Evolutionary conservation across 1,140 invertebrate genomes (phyloP).

Genomic region (Bombus fervidus): DNA sequence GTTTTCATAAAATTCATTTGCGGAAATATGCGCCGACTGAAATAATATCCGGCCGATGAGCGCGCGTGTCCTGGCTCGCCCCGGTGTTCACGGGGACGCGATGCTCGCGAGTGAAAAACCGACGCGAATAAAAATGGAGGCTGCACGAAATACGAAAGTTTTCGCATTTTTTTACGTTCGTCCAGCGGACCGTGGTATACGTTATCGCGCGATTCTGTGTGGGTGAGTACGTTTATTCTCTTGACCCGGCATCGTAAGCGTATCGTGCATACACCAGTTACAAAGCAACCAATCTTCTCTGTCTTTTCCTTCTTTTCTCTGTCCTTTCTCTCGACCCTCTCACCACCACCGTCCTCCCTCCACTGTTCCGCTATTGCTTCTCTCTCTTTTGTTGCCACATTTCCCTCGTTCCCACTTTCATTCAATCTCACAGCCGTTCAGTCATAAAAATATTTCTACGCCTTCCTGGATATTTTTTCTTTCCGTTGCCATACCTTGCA

Average conservation of each 20-base stretch:
- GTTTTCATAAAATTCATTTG: constrained; percentile 83
- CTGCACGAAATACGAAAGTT: constrained; percentile 73
- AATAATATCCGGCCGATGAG: constrained; percentile 81
- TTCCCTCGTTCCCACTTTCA: constrained; percentile 42
- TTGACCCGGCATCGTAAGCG: constrained; percentile 47
- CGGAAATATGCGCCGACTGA: constrained; percentile 82
- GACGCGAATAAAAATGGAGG: constrained; percentile 64
- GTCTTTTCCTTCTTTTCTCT: constrained; percentile 30
- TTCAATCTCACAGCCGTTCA: constrained; percentile 54
- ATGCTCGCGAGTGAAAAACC: constrained; percentile 55
- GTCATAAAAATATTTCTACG: constrained; percentile 62
- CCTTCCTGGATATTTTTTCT: constrained; percentile 58
- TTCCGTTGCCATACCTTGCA: constrained; percentile 15
- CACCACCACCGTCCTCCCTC: not conserved
- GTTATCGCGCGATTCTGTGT: constrained; percentile 33
- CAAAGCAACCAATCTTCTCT: constrained; percentile 52
- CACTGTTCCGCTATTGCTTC: not conserved
- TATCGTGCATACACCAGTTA: constrained; percentile 48
- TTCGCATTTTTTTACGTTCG: constrained; percentile 80
- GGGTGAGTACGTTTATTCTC: constrained; percentile 34
- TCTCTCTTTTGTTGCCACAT: constrained; percentile 24
- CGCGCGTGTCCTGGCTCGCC: constrained; percentile 55
- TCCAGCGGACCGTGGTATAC: constrained; percentile 47
- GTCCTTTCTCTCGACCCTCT: not conserved
- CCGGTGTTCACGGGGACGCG: constrained; percentile 36